A percentile compares a stretch with the other conserved stretches of the same genome.
Conservation (phyloP, 2,113 vertebrate species). For the Hypomesus transpacificus region DNA sequence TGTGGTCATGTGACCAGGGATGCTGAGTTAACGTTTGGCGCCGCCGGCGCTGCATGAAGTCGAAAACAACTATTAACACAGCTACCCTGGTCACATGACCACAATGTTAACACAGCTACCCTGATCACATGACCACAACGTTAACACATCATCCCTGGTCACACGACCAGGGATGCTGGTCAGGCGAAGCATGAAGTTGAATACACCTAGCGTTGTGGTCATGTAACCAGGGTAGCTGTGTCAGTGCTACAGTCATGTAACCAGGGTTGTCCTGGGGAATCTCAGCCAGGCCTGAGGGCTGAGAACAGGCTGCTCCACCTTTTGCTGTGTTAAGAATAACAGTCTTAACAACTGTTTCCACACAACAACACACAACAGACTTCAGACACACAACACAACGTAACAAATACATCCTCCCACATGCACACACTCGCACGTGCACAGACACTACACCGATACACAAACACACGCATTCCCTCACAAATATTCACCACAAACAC, state of each 20-base stretch:
- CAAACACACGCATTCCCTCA: neutral
- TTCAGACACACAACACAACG: neutral
- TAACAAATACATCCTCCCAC: slow-evolving; percentile 1
- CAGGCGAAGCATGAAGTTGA: too few species aligned
- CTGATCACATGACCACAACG: too few species aligned
- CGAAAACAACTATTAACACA: too few species aligned
- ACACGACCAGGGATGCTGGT: too few species aligned
- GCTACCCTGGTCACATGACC: too few species aligned
- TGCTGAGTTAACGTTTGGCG: too few species aligned
- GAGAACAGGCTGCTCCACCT: slow-evolving; percentile 49
- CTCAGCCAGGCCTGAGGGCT: slow-evolving; percentile 46
- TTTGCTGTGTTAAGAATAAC: slow-evolving; percentile 64
- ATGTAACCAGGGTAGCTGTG: slow-evolving; percentile 64
- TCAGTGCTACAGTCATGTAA: slow-evolving; percentile 56
- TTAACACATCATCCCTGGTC: too few species aligned
- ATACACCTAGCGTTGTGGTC: slow-evolving; percentile 38
- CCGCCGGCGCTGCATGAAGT: too few species aligned
- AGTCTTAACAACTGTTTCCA: slow-evolving; percentile 61
- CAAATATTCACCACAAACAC: slow-evolving; percentile 7
- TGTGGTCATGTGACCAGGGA: too few species aligned
- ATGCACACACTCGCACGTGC: slow-evolving; percentile 3
- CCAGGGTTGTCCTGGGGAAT: slow-evolving; percentile 42
- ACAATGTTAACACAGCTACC: too few species aligned
- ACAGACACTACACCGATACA: neutral
- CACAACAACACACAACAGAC: neutral